Evolutionary conservation across 2,888 invertebrate species (phyloP), one percentile per base, ranked within the genome.

Genomic region (Sesia apiformis): DNA sequence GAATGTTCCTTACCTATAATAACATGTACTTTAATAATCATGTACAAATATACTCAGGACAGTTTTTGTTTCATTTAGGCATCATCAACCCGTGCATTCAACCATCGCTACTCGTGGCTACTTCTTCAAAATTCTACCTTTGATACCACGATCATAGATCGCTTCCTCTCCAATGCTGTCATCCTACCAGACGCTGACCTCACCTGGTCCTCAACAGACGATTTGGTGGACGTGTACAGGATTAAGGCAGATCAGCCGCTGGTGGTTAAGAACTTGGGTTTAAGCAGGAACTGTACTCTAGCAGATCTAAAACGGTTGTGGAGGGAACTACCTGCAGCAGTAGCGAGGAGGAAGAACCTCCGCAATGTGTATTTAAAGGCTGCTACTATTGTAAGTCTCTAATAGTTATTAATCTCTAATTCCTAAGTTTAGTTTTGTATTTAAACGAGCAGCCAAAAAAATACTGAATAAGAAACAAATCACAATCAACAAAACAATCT

Each of bases 101-200:
- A 75, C 57, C 70, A 69, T 39, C 80, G 82, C 0, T 69, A 81
- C 65, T 68, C 81, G 0, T 87, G 86, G 86, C 71, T 86, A 4
- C 60, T 87, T 4, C 60, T 84, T 2, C 66, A 77, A 56, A 60
- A 72, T 49, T 57, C 66, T 1, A 43, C 63, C 0, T 61, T 65
- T 50, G 72, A 78, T 53, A 49, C 57, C 0, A 60, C 67, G 1
- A 40, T 55, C 5, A 40, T 77, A 3, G 67, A 72, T 3, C 55
- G 57, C 0, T 52, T 62, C 3, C 62, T 85, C 8, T 58, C 57
- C 0, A 57, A 62, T 7, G 53, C 66, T n/a, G 62, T 60, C 38
- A 64, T 85, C 4, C 62, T 85, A 0, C 86, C 86, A 0, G 85
- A 86, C 52, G 73, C 78, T 0, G 86, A 87, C 56, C 81, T 84